Evolutionary conservation across 2,888 invertebrate species (phyloP), one percentile per base, ranked within the genome.

Genomic region (Beris chalybata): DNA sequence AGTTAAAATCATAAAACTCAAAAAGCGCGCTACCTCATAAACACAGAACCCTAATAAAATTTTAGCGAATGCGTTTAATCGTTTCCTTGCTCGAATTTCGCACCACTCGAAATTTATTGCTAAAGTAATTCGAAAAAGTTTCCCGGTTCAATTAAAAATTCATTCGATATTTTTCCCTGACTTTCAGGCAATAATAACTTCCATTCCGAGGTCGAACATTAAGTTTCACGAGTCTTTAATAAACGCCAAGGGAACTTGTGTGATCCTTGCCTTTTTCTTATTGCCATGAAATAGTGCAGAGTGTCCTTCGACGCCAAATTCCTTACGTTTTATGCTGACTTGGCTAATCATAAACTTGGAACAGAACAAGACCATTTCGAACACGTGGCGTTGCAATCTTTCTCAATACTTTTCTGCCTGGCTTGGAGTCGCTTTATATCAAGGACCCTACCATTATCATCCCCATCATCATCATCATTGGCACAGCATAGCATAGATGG

Each of bases 341-440:
- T 9, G 9, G 44, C 44, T 57, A 43, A 57, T 57, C 57, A 44
- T 57, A 44, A 57, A 57, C 31, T 44, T 57, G 43, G 22, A 31
- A n/a, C 44, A 44, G 43, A 9, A 15, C 5, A 44, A 13, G 57
- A 7, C 43, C 57, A 57, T 57, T 44, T 29, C 45, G 15, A 3
- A 29, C 57, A 57, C 57, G 43, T 57, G 57, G 44, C 22, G 57
- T 44, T 44, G 31, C 44, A 38, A 43, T 43, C 22, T 13, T 44
- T 57, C 44, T 15, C 30, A 22, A 29, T 29, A 47, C n/a, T 47
- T n/a, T 47, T 4, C 5, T 15, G 5, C 15, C 47, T 13, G 47
- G n/a, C 13, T 11, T n/a, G 5, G n/a, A 1, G 13, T n/a, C 3
- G 15, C 47, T n/a, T 47, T 47, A 5, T 47, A 13, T n/a, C 47